Evolutionary conservation across 1,140 invertebrate species (phyloP).

Genomic region (Atta colombica): DNA sequence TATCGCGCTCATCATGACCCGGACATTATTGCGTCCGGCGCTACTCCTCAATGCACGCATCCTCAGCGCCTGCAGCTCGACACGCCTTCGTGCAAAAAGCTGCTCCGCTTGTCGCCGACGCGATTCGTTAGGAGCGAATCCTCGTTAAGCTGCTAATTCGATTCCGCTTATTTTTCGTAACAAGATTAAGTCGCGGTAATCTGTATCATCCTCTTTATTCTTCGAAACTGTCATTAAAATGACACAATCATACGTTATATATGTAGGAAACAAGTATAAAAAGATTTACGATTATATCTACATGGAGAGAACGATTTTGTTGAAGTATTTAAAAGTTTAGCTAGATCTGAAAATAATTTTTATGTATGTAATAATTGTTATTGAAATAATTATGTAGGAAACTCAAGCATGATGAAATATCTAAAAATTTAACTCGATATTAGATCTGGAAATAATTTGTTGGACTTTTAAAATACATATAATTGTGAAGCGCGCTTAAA

Average conservation of each 20-base stretch:
- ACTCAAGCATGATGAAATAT: too few species aligned
- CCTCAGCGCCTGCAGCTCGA: conserved; percentile 12
- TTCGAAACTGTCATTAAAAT: background rate
- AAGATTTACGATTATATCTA: background rate
- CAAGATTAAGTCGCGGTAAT: conserved; percentile 13
- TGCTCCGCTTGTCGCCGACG: conserved; percentile 47
- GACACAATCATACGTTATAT: background rate
- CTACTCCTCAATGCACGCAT: conserved; percentile 25
- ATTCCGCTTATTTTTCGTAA: conserved; percentile 43
- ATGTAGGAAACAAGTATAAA: background rate
- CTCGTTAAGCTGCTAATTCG: conserved; percentile 55
- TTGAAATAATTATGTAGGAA: too few species aligned
- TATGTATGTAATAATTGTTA: too few species aligned
- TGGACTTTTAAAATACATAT: too few species aligned
- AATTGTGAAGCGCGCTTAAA: too few species aligned
- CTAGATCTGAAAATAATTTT: too few species aligned
- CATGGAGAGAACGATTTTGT: too few species aligned
- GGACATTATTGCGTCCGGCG: conserved; percentile 67
- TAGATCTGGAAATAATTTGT: too few species aligned
- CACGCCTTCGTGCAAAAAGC: conserved; percentile 50
- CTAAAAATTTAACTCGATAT: too few species aligned
- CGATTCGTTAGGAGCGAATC: conserved; percentile 68
- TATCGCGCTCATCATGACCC: conserved; percentile 66
- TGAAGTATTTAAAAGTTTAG: too few species aligned
- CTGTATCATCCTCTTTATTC: background rate